Conservation (phyloP, 2,797 vertebrate genomes). For the Salmo trutta region DNA sequence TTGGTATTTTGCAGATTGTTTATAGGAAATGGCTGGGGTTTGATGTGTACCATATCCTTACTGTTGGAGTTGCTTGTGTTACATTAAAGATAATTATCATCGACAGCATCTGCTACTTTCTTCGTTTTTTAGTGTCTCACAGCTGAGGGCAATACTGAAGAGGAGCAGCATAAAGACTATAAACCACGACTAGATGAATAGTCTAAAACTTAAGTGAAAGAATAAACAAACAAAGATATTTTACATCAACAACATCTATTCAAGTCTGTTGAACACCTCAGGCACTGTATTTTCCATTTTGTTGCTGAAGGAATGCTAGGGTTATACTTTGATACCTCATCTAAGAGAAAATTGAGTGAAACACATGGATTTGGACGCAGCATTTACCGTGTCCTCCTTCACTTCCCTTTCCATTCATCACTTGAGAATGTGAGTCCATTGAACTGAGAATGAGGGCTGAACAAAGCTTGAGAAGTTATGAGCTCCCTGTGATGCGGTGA, state of each 20-base stretch:
- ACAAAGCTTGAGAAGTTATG: slow-evolving; percentile 58
- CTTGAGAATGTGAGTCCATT: slow-evolving; percentile 46
- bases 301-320: background rate
- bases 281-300: slow-evolving; percentile 25
- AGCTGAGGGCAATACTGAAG: background rate
- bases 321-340: slow-evolving; percentile 25
- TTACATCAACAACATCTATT: background rate
- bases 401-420: slow-evolving; percentile 73
- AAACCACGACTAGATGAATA: background rate
- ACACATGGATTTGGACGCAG: slow-evolving; percentile 45
- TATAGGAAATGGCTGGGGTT: slow-evolving; percentile 27
- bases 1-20: slow-evolving; percentile 26
- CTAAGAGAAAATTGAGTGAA: slow-evolving; percentile 34
- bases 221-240: background rate
- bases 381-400: slow-evolving; percentile 51
- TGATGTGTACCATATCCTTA: background rate
- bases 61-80: background rate
- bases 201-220: background rate
- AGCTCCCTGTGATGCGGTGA: slow-evolving; percentile 52
- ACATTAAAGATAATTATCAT: slow-evolving; percentile 9
- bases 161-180: background rate
- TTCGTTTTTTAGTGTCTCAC: background rate
- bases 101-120: slow-evolving; percentile 21
- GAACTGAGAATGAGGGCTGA: slow-evolving; percentile 64
- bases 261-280: background rate